A percentile compares a stretch with the other conserved stretches of the same genome.
Conservation (phyloP, 2,113 vertebrate genomes). For the Salvelinus sp. region DNA sequence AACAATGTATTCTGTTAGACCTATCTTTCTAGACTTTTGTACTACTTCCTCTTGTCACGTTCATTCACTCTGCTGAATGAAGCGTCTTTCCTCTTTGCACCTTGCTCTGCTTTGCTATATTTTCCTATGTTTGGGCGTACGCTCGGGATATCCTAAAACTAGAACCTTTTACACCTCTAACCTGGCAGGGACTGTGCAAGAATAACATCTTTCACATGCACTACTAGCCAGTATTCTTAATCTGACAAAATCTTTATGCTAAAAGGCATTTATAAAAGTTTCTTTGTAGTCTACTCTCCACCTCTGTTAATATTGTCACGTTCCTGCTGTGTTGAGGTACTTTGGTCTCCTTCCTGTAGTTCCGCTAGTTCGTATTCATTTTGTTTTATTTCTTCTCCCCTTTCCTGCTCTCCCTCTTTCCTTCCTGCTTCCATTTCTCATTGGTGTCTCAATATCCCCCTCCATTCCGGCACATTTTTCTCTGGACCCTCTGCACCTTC, state of each 20-base stretch:
- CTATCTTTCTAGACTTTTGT: constrained; percentile 53
- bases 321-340: constrained; percentile 63
- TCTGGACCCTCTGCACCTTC: constrained; percentile 51
- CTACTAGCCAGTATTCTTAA: not conserved
- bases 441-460: constrained; percentile 36
- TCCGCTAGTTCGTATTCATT: constrained; percentile 71
- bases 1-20: constrained; percentile 51
- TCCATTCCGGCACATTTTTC: not conserved
- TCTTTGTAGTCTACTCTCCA: not conserved
- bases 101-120: constrained; percentile 50
- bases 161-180: constrained; percentile 49
- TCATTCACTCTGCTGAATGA: constrained; percentile 52
- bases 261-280: not conserved
- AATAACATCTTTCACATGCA: constrained; percentile 14
- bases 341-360: constrained; percentile 38
- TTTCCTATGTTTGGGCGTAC: constrained; percentile 56
- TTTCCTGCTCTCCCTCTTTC: constrained; percentile 46
- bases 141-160: not conserved
- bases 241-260: constrained; percentile 20
- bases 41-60: constrained; percentile 60
- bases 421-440: constrained; percentile 14
- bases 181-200: constrained; percentile 64
- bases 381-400: constrained; percentile 67
- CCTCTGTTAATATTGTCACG: constrained; percentile 29
- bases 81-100: constrained; percentile 47